Evolutionary conservation across 1,140 invertebrate species (phyloP), one percentile per base, ranked within the genome.

Genomic region (Zaprionus ornatus): DNA sequence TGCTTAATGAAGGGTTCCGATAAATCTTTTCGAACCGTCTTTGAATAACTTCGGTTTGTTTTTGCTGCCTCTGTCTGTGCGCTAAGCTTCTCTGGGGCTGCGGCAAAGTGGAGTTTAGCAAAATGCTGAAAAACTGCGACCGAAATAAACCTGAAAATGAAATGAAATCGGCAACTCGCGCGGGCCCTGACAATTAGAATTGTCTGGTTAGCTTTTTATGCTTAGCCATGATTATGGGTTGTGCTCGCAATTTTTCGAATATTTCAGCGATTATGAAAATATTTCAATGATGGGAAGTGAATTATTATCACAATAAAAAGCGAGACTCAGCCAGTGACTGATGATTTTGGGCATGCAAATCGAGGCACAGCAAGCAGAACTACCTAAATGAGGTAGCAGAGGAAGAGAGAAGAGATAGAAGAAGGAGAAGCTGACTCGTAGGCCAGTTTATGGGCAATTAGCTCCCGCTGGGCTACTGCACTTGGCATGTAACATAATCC

Each of bases 111-210:
- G 75, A 79, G 79, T 80, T 90, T 90, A 90, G 82, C 85, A 90
- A 90, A 90, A 90, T 77, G 86, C 85, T 90, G 85, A 90, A 90
- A 90, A 90, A 90, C 85, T 90, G 85, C 85, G 75, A 52, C 19
- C 61, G 12, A 54, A 60, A 66, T 42, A 66, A 50, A 37, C 56
- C 37, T 62, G 77, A 32, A 32, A 74, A 78, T 69, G 60, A 77
- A 74, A 74, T 59, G 64, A 67, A 78, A 32, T 32, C 27, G 27
- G 27, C 27, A 29, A 29, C 27, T 77, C 60, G 55, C 37, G 29
- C 67, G 65, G 40, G 42, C 32, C 32, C 64, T 79, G 85, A 90
- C 85, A 90, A 90, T 90, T 90, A 90, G 85, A 90, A 90, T 90
- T 90, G 85, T 90, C 85, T 90, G 85, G 63, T 68, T 77, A 69